Conservation (phyloP, 1,140 invertebrate genomes). For the Tenebrio molitor region DNA sequence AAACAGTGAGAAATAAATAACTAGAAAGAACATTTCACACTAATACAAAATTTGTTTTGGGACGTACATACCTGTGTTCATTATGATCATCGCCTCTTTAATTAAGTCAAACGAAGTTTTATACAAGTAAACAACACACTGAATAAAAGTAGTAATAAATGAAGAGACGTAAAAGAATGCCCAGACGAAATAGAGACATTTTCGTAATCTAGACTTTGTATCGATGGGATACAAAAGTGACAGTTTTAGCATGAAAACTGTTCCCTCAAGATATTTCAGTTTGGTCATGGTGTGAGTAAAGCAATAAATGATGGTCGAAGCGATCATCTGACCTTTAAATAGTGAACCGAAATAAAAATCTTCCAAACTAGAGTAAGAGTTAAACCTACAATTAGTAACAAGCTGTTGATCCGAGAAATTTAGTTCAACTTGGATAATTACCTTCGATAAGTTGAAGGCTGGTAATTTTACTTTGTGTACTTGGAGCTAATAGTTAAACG, state of each 20-base stretch:
- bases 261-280: slow-evolving; percentile 1
- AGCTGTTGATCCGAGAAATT: too few relatives aligned
- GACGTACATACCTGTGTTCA: slow-evolving; percentile 5
- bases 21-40: slow-evolving; percentile 1
- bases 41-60: not conserved
- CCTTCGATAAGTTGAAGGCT: too few relatives aligned
- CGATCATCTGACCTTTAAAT: not conserved
- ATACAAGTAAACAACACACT: slow-evolving; percentile 10
- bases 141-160: not conserved
- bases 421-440: too few relatives aligned
- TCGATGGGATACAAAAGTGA: slow-evolving; percentile 9
- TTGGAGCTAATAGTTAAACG: too few relatives aligned
- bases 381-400: too few relatives aligned
- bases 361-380: not conserved
- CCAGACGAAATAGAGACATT: slow-evolving; percentile 4
- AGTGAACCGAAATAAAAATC: not conserved
- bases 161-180: not conserved
- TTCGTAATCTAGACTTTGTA: not conserved
- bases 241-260: slow-evolving; percentile 6
- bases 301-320: not conserved
- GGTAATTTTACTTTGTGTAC: too few relatives aligned
- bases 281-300: not conserved
- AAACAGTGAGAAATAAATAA: slow-evolving; percentile 9
- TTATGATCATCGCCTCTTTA: slow-evolving; percentile 12
- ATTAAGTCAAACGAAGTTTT: slow-evolving; percentile 7